Conservation (phyloP, 2,113 vertebrate species). For the Mormyrus lacerda region DNA sequence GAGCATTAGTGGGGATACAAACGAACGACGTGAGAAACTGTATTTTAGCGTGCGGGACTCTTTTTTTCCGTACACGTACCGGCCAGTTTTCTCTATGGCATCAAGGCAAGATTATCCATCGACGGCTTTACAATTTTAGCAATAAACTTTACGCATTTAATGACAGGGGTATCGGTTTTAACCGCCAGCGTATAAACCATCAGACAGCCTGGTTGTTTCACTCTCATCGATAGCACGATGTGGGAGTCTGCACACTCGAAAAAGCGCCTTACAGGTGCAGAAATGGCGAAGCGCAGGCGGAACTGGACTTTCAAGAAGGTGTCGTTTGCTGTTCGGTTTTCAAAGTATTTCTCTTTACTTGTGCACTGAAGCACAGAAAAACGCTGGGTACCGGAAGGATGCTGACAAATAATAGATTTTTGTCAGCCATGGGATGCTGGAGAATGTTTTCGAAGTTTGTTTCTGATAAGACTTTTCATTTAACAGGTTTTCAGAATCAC, state of each 20-base stretch:
- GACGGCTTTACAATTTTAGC: slow-evolving; percentile 16
- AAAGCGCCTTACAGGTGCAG: slow-evolving; percentile 61
- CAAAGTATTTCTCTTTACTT: slow-evolving; percentile 26
- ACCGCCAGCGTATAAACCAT: slow-evolving; percentile 28
- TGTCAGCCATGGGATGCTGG: slow-evolving; percentile 32
- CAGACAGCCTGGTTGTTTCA: slow-evolving; percentile 20
- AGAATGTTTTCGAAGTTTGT: slow-evolving; percentile 39
- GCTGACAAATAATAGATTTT: slow-evolving; percentile 12
- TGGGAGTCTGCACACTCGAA: slow-evolving; percentile 32
- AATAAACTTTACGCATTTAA: slow-evolving; percentile 24
- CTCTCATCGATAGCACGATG: slow-evolving; percentile 24
- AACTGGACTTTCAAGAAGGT: slow-evolving; percentile 47
- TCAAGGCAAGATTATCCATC: slow-evolving; percentile 15
- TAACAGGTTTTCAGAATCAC: background rate
- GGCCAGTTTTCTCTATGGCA: background rate
- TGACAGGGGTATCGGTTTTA: slow-evolving; percentile 42
- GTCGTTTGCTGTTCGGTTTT: slow-evolving; percentile 17
- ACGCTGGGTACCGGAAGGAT: slow-evolving; percentile 5
- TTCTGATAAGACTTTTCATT: background rate
- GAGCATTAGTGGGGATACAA: slow-evolving; percentile 40
- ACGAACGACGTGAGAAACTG: slow-evolving; percentile 39
- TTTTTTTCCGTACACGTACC: slow-evolving; percentile 33
- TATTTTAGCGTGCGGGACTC: slow-evolving; percentile 38
- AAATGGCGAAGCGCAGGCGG: slow-evolving; percentile 49
- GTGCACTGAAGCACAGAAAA: slow-evolving; percentile 29